Percentiles rank a stretch among this genome's conserved stretches.
These are phyloP conservation scores for Bilobella aurantiaca DNA, from an alignment of 1,140 invertebrate genomes.

Conservation along the genomic window DNA sequence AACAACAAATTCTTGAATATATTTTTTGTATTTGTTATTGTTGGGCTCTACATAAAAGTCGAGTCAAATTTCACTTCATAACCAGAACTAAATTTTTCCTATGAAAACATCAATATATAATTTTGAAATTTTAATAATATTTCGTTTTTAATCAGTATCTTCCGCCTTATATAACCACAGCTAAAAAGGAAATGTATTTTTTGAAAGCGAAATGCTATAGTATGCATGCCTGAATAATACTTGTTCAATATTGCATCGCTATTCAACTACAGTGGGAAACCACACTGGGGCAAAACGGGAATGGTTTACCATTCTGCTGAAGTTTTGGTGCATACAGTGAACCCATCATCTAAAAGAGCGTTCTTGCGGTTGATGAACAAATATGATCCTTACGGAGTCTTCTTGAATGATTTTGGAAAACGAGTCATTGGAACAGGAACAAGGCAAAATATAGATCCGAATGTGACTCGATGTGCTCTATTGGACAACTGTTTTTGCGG, in stretches of 20 bases:
- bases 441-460: background rate
- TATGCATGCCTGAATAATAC: no score
- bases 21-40: no score
- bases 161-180: no score
- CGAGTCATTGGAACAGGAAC: background rate
- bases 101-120: no score
- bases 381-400: conserved; percentile 20
- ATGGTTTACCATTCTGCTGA: background rate
- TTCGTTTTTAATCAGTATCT: no score
- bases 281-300: conserved; percentile 20
- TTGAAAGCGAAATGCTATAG: background rate
- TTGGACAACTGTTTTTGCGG: conserved; percentile 19
- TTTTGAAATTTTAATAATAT: no score
- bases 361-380: background rate
- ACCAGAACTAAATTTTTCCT: no score
- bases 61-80: no score
- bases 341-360: background rate
- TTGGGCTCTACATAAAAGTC: no score
- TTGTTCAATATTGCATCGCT: no score
- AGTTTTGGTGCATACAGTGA: background rate
- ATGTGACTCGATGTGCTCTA: conserved; percentile 13
- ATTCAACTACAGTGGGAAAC: background rate
- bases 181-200: background rate
- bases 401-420: conserved; percentile 20
- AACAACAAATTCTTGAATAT: no score